A percentile compares a stretch with the other conserved stretches of the same genome.
Conservation (phyloP, 2,113 vertebrate genomes). For the Notothenia coriiceps region DNA sequence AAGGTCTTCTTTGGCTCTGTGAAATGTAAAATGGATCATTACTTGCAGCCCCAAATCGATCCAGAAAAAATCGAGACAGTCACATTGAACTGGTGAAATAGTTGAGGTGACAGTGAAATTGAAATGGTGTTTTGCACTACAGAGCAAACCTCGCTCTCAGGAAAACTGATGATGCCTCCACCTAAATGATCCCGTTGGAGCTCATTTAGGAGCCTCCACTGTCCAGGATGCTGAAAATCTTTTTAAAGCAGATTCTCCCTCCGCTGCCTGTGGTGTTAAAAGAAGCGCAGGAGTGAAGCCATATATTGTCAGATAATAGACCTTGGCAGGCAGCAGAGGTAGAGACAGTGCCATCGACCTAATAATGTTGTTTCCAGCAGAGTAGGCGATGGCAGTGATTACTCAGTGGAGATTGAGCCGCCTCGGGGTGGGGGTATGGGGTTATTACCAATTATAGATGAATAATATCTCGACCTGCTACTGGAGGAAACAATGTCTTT, state of each 20-base stretch:
- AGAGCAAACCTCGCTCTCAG: slow-evolving; percentile 20
- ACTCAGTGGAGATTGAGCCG: slow-evolving; percentile 76
- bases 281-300: slow-evolving; percentile 36
- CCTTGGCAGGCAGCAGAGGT: slow-evolving; percentile 63
- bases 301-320: slow-evolving; percentile 74
- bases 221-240: slow-evolving; percentile 27
- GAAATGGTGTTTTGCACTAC: slow-evolving; percentile 48
- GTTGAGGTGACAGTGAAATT: slow-evolving; percentile 25
- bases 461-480: slow-evolving; percentile 79
- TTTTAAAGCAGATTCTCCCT: slow-evolving; percentile 22
- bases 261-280: slow-evolving; percentile 30
- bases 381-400: slow-evolving; percentile 73
- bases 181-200: slow-evolving; percentile 49
- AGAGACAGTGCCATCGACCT: slow-evolving; percentile 67
- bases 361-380: slow-evolving; percentile 72
- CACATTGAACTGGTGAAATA: background rate
- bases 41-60: no score
- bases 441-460: slow-evolving; percentile 84
- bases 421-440: slow-evolving; percentile 66
- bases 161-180: slow-evolving; percentile 29
- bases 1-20: background rate
- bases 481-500: slow-evolving; percentile 67
- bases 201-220: slow-evolving; percentile 47
- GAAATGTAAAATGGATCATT: no score
- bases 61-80: background rate